phyloP scores from a whole-genome alignment of 2,113 vertebrate genomes.

The Notothenia rossii region DNA sequence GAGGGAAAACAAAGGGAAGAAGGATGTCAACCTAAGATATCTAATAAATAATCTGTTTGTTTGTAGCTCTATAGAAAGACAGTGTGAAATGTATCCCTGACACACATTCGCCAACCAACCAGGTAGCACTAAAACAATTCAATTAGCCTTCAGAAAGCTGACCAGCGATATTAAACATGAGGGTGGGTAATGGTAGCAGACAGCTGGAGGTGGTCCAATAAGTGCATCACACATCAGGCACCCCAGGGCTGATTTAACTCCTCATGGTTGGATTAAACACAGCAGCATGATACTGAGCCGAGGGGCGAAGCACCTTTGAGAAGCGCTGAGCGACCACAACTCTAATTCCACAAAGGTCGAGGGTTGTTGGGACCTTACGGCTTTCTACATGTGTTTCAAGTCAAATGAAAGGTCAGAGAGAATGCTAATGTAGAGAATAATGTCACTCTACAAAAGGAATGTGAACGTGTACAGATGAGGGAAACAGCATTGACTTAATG shows the following conservation, averaged over 20 bases:
- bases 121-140: conserved; percentile 34
- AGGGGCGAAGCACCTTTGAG: conserved; percentile 52
- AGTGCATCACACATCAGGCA: conserved; percentile 55
- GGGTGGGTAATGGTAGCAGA: conserved; percentile 49
- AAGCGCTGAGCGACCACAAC: not conserved
- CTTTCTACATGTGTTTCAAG: not conserved
- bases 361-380: not conserved
- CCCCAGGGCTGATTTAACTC: conserved; percentile 54
- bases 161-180: conserved; percentile 27
- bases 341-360: conserved; percentile 30
- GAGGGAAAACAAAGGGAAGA: not conserved
- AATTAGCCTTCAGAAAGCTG: conserved; percentile 53
- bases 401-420: not conserved
- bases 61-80: not conserved
- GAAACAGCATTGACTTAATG: no score
- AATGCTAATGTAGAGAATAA: not conserved
- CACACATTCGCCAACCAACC: conserved; percentile 4
- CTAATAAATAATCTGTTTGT: conserved; percentile 5
- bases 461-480: not conserved
- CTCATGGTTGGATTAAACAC: conserved; percentile 50
- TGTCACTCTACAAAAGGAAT: not conserved
- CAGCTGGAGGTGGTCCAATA: conserved; percentile 58
- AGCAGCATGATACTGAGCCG: conserved; percentile 49
- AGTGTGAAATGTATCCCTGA: conserved; percentile 8
- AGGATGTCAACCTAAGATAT: not conserved